Evolutionary conservation across 2,113 vertebrate genomes (phyloP), one percentile per base, ranked within the genome.

Genomic region (Corythornis madagascariensis): DNA sequence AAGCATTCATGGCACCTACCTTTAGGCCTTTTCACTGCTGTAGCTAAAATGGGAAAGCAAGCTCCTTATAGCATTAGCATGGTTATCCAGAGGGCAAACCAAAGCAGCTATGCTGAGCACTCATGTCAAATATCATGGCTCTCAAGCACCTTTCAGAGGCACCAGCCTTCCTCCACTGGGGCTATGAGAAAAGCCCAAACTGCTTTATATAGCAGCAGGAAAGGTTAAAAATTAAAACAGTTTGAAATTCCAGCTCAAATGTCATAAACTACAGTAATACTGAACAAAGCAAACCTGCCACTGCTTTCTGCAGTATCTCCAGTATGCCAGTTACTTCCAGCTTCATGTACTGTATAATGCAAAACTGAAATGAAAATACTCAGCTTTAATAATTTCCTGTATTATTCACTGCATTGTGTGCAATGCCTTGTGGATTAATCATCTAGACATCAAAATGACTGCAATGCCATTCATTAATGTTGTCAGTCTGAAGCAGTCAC

Each of bases 341-440:
- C 57, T 77, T 89, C 65, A 64, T 24, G 33, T 9, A 40, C 14
- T 73, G 4, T 16, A 11, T 17, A 71, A 29, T 6, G 15, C 4
- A 60, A 72, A 94, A 33, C 13, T 10, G 38, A 38, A 35, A 31
- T 50, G 72, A 60, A 93, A 92, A 79, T 24, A 65, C 35, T 61
- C 71, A 67, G 9, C 53, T 74, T 86, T 87, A 93, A 95, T 95
- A 0, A 81, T 77, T 96, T 94, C 87, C 92, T 94, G 75, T 74
- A 91, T 92, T 96, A 88, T 83, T 92, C 60, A 91, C 47, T 4
- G 11, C 84, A 89, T 69, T 94, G 95, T 95, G 43, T 73, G 28
- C 52, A 83, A 83, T 91, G 60, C 91, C 89, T 94, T 83, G 83
- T 86, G 83, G 89, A 93, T 88, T 94, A 95, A 94, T 94, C 91